A percentile compares a stretch with the other conserved stretches of the same genome.
Conservation (phyloP, 2,797 vertebrate genomes). For the Dryobates pubescens region DNA sequence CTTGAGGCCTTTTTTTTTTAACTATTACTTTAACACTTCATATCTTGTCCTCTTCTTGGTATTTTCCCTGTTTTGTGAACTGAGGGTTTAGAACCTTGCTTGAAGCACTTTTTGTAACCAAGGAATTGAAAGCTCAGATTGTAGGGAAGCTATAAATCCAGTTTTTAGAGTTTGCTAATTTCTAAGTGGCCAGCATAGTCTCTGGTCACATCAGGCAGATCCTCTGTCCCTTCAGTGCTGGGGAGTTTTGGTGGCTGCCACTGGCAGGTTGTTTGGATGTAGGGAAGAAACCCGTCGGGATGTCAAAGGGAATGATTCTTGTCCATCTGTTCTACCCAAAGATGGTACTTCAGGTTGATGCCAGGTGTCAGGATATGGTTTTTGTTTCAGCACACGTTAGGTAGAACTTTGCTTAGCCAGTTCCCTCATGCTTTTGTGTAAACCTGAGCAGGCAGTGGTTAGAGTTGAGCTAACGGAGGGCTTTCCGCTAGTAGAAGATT, state of each 20-base stretch:
- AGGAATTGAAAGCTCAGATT: constrained; percentile 34
- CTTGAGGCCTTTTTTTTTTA: constrained; percentile 19
- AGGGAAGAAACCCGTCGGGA: not conserved
- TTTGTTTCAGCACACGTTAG: not conserved
- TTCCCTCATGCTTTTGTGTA: constrained; percentile 18
- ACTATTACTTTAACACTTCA: not conserved
- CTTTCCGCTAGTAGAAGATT: constrained; percentile 48
- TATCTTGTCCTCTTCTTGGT: constrained; percentile 23
- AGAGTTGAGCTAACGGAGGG: constrained; percentile 14
- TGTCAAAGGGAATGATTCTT: constrained; percentile 44
- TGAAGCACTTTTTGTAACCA: constrained; percentile 60
- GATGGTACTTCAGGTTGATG: constrained; percentile 35
- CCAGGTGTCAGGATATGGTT: not conserved
- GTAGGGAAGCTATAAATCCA: not conserved
- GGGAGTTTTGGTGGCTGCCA: not conserved
- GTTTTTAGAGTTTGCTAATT: not conserved
- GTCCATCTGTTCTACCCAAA: constrained; percentile 37
- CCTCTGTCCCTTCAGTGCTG: constrained; percentile 21
- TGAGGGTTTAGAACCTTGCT: constrained; percentile 26
- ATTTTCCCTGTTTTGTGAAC: constrained; percentile 16
- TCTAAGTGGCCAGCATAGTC: not conserved
- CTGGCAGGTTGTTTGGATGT: not conserved
- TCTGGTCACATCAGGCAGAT: not conserved
- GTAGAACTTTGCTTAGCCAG: not conserved
- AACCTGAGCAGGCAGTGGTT: not conserved